These are phyloP conservation scores for Bagarius yarrelli DNA, from an alignment of 2,113 vertebrate genomes.

Conservation along the genomic window DNA sequence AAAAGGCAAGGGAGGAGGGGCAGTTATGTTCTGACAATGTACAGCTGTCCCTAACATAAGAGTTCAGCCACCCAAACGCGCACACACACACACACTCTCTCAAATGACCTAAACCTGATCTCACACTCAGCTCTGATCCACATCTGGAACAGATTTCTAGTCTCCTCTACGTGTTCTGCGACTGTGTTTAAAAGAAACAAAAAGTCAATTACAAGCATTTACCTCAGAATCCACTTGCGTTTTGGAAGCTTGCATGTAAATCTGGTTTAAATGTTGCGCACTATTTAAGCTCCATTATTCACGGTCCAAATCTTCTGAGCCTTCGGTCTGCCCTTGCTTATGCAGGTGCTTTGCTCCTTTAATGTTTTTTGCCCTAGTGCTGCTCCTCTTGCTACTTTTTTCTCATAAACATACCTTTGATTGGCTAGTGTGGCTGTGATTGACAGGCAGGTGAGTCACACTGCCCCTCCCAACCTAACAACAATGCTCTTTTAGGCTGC, in stretches of 20 bases:
- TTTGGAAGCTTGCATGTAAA: conserved; percentile 68
- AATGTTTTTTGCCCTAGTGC: neutral
- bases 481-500: neutral
- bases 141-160: conserved; percentile 53
- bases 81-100: conserved; percentile 46
- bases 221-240: conserved; percentile 63
- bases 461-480: neutral
- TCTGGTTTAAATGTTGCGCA: conserved; percentile 55
- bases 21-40: conserved; percentile 64
- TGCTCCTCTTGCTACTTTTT: neutral
- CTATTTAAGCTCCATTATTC: conserved; percentile 63
- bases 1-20: conserved; percentile 35
- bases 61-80: conserved; percentile 46
- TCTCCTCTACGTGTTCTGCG: neutral
- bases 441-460: neutral
- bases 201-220: conserved; percentile 47
- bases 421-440: neutral
- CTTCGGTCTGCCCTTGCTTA: conserved; percentile 47
- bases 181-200: conserved; percentile 42
- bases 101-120: conserved; percentile 50
- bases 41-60: conserved; percentile 70
- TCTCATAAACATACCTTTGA: neutral
- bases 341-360: neutral
- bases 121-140: conserved; percentile 52
- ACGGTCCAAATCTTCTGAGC: conserved; percentile 49